Base-by-base conservation (phyloP, 2,113 vertebrate genomes). In the Dolichallabes microphthalmus region DNA sequence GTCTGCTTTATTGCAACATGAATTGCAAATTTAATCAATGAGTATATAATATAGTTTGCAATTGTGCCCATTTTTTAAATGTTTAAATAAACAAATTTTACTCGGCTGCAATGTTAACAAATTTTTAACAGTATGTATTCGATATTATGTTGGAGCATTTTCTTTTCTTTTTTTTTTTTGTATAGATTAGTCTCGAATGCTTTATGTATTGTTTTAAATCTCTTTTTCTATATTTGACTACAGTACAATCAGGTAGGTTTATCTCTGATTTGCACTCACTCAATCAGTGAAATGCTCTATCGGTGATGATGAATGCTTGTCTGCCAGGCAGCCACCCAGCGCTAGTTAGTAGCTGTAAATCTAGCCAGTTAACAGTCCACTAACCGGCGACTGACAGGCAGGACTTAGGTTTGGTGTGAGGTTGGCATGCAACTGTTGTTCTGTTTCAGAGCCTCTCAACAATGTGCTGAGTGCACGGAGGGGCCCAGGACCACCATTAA, bases 261-360 rank as follows among this genome's bases (percentile, higher is more conserved):
- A 75, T 80, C 69, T 86, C 76, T 32, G 58, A 63, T 14, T 35
- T 50, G 0, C 55, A 45, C 82, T 84, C 61, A 71, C 76, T 68
- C 15, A 63, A 60, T 60, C 75, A 86, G 69, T 91, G 88, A 90
- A 90, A 90, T 71, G 89, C 61, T 80, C 88, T 86, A 88, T 93
- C 90, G 89, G 32, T 15, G 63, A 80, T 90, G 89, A 92, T 93
- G 85, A 91, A 91, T 90, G 85, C 58, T 75, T 64, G 78, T 39
- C 50, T 86, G 89, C 86, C 88, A 88, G 52, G n/a, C 91, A 92
- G 91, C 90, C 92, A 93, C 91, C 91, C 91, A 93, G 89, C 50
- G 80, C 88, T 95, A 92, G 91, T 91, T 93, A 91, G 90, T 91
- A 92, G 94, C 90, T 95, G 94, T 96, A 96, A 97, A 97, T 96